Percentiles rank a stretch among this genome's conserved stretches.
phyloP scores from a whole-genome alignment of 2,888 invertebrate genomes.

The Chloroclysta siterata region DNA sequence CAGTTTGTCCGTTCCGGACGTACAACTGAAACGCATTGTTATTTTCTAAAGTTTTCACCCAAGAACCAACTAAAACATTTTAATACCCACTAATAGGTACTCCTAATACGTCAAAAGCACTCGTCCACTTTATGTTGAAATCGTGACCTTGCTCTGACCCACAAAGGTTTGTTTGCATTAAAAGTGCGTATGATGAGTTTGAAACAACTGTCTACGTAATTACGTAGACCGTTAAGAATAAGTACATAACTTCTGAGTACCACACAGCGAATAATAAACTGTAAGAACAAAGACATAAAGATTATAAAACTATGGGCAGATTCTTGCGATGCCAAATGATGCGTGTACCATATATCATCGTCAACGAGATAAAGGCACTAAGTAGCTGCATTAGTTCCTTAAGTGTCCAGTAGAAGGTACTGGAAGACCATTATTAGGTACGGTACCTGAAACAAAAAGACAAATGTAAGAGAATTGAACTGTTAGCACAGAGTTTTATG shows the following conservation, averaged over 20 bases:
- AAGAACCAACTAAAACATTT: too few relatives aligned
- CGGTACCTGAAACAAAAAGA: conserved; percentile 60
- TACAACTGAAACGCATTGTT: too few relatives aligned
- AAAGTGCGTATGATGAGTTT: conserved; percentile 57
- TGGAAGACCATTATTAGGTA: conserved; percentile 37
- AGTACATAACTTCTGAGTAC: conserved; percentile 23
- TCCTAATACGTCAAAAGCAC: too few relatives aligned
- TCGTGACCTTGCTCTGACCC: conserved; percentile 55
- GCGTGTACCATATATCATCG: conserved; percentile 26
- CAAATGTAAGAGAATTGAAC: conserved; percentile 4
- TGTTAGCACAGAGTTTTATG: not conserved
- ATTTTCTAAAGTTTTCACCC: too few relatives aligned
- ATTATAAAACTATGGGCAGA: conserved; percentile 14
- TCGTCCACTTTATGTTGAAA: conserved; percentile 39
- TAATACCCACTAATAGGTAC: too few relatives aligned
- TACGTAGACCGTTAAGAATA: conserved; percentile 5
- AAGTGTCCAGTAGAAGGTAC: conserved; percentile 32
- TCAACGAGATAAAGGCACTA: conserved; percentile 30
- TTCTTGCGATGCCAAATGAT: conserved; percentile 23
- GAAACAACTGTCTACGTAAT: conserved; percentile 20
- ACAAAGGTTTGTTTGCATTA: conserved; percentile 52
- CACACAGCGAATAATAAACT: conserved; percentile 15
- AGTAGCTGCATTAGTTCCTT: conserved; percentile 36
- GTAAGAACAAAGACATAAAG: conserved; percentile 12
- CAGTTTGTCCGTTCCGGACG: too few relatives aligned